phyloP scores from a whole-genome alignment of 2,113 vertebrate species.

The Podarcis cretensis region DNA sequence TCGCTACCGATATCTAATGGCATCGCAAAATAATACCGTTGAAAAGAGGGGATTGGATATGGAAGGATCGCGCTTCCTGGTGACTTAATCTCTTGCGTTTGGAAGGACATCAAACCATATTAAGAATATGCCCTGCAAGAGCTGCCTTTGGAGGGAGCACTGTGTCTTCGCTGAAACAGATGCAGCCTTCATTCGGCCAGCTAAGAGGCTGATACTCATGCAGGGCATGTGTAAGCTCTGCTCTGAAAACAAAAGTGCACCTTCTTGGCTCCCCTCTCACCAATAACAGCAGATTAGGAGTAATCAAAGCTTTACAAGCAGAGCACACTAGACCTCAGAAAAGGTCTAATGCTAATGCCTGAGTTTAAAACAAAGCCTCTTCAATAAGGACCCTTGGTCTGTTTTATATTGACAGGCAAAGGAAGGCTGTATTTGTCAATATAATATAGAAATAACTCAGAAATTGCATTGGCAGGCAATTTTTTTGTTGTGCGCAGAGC shows the following conservation, averaged over 20 bases:
- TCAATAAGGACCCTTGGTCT: neutral
- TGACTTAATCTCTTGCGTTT: conserved; percentile 64
- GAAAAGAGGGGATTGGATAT: conserved; percentile 45
- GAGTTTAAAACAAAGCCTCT: neutral
- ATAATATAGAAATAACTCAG: neutral
- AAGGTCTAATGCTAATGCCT: neutral
- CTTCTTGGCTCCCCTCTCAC: conserved; percentile 10
- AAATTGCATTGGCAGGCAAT: conserved; percentile 7
- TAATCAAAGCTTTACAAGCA: neutral
- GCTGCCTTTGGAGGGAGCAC: conserved; percentile 34
- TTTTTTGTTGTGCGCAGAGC: neutral
- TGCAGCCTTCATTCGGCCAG: conserved; percentile 38
- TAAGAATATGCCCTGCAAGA: conserved; percentile 50
- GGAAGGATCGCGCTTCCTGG: conserved; percentile 59
- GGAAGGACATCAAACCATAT: conserved; percentile 63
- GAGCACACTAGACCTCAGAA: neutral
- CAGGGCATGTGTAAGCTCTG: conserved; percentile 15
- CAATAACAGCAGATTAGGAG: neutral
- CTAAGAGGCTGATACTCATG: conserved; percentile 42
- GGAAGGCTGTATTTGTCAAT: neutral
- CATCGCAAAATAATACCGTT: conserved; percentile 60
- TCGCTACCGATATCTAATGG: conserved; percentile 60
- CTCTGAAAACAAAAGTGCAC: conserved; percentile 16
- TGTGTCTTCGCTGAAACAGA: conserved; percentile 46
- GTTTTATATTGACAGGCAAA: neutral